Conservation (phyloP, 2,113 vertebrate genomes). For the Haemorhous mexicanus region DNA sequence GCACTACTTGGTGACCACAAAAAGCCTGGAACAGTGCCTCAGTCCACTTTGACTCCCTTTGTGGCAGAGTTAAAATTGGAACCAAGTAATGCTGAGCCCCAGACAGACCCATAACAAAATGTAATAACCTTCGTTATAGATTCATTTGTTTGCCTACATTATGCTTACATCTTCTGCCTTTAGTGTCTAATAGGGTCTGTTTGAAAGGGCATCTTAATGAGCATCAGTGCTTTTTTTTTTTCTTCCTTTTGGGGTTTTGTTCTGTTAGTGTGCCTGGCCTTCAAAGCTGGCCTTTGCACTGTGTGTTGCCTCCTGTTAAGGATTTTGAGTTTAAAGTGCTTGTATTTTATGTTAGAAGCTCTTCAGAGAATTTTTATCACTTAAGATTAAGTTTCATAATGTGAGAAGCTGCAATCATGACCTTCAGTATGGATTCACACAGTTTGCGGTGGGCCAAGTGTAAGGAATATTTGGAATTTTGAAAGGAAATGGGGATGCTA, state of each 20-base stretch:
- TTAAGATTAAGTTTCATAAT: background rate
- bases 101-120: background rate
- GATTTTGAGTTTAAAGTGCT: background rate
- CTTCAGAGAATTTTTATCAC: background rate
- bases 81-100: background rate
- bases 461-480: background rate
- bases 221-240: background rate
- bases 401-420: background rate
- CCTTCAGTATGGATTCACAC: background rate
- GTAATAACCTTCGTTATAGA: background rate
- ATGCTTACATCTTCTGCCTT: background rate
- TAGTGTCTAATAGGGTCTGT: background rate
- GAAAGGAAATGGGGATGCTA: background rate
- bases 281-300: background rate
- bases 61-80: background rate
- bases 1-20: background rate
- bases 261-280: background rate
- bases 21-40: background rate
- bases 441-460: background rate
- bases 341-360: background rate
- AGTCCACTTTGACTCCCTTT: fast-evolving
- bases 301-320: background rate
- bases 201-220: background rate
- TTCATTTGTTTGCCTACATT: background rate
- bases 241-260: background rate